Evolutionary conservation across 1,140 invertebrate genomes (phyloP).

Genomic region (Diabrotica virgifera): DNA sequence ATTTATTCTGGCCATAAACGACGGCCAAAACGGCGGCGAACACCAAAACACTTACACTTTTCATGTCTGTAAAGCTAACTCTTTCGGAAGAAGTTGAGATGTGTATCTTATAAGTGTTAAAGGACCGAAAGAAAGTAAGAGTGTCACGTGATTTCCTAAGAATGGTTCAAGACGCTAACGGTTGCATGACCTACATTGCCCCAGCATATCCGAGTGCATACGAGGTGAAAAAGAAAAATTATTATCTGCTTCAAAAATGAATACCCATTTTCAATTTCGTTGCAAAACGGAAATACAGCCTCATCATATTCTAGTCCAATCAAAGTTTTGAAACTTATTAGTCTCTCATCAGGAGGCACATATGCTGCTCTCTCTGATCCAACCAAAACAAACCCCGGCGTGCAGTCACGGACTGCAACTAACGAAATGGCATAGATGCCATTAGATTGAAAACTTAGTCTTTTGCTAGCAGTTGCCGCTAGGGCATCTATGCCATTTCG

Average conservation of each 20-base stretch:
- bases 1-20: conserved; percentile 32
- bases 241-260: not conserved
- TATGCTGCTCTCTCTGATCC: too few species aligned
- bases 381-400: too few species aligned
- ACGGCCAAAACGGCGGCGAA: conserved; percentile 18
- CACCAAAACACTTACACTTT: conserved; percentile 23
- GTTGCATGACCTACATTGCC: conserved; percentile 23
- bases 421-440: too few species aligned
- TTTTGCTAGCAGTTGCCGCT: too few species aligned
- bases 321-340: too few species aligned
- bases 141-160: conserved; percentile 25
- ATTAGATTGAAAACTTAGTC: too few species aligned
- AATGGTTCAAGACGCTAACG: conserved; percentile 21
- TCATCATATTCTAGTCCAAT: too few species aligned
- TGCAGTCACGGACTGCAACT: too few species aligned
- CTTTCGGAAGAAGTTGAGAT: not conserved
- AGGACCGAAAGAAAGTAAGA: conserved; percentile 27
- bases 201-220: conserved; percentile 20
- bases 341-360: too few species aligned
- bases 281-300: too few species aligned
- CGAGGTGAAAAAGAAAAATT: not conserved
- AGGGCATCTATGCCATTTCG: too few species aligned
- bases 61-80: conserved; percentile 16
- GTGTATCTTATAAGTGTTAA: conserved; percentile 26
- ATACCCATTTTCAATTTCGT: too few species aligned